These are phyloP conservation scores for Archips xylosteana DNA, from an alignment of 2,888 invertebrate species.

Conservation along the genomic window DNA sequence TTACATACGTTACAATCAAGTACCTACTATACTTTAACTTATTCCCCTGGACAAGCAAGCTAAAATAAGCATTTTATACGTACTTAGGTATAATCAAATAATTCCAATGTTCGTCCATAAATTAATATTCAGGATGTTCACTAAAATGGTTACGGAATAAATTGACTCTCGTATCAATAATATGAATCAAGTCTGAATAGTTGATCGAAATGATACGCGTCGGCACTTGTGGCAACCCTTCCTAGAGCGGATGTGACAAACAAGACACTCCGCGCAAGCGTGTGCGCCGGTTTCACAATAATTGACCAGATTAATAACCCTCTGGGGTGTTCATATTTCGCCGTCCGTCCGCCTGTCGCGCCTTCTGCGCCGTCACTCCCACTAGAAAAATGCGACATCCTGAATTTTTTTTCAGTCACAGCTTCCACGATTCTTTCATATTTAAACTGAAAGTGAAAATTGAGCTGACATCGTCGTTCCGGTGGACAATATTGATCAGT, in stretches of 20 bases:
- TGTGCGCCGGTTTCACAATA: constrained; percentile 79
- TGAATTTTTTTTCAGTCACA: constrained; percentile 3
- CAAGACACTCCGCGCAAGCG: constrained; percentile 65
- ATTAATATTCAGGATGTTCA: not conserved
- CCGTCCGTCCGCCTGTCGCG: constrained; percentile 60
- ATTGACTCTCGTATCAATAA: not conserved
- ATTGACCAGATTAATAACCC: constrained; percentile 81
- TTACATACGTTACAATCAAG: too few relatives aligned
- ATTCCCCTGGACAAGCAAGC: too few relatives aligned
- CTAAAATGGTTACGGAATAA: not conserved
- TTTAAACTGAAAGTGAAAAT: not conserved
- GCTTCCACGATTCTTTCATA: constrained; percentile 6
- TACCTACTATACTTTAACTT: too few relatives aligned
- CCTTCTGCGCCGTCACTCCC: constrained; percentile 46
- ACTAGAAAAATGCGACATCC: constrained; percentile 20
- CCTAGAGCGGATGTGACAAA: constrained; percentile 74
- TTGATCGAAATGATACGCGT: not conserved
- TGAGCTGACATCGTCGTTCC: not conserved
- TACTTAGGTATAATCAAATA: too few relatives aligned
- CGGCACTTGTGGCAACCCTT: constrained; percentile 60
- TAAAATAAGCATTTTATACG: too few relatives aligned
- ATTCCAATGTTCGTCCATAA: too few relatives aligned
- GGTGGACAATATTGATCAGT: not conserved
- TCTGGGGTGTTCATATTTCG: constrained; percentile 78
- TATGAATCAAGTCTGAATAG: not conserved